Evolutionary conservation across 1,140 invertebrate genomes (phyloP), one percentile per base, ranked within the genome.

Genomic region (Colletes latitarsis): DNA sequence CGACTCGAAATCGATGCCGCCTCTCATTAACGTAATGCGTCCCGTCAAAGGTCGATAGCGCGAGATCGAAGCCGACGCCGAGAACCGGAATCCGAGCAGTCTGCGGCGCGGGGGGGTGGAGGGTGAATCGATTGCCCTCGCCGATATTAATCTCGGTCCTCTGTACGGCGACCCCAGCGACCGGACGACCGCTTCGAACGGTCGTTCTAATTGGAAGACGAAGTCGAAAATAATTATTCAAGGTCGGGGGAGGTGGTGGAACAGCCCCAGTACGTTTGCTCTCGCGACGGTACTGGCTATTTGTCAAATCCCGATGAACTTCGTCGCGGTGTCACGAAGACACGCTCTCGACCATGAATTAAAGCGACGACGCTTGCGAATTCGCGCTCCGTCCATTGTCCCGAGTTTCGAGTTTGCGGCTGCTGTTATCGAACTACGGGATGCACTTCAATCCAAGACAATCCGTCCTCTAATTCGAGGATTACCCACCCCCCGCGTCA

Each of bases 191-290:
- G 53, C 71, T 85, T 86, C 76, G 83, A 30, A 85, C 72, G 66
- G 70, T 39, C 19, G 52, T 55, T 17, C 62, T 85, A 86, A 86
- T 86, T 85, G 81, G 41, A 79, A 82, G 83, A 67, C 73, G 70
- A 68, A 66, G 69, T 72, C 15, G 69, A 63, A 82, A 87, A 87
- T 87, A 49, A 87, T 87, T 84, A 81, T 71, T 46, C 75, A 58
- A 79, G 85, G 67, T 79, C 77, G 68, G 74, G 79, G 74, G 60
- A 30, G n/a, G n/a, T n/a, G n/a, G n/a, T n/a, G n/a, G n/a, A n/a
- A n/a, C n/a, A n/a, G n/a, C n/a, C n/a, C n/a, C n/a, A n/a, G 43
- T 68, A 4, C 39, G 12, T 12, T 14, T 17, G 9, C 49, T 43
- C 15, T 19, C 41, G 12, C 1, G 21, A 15, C 30, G 8, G 30